Conservation (phyloP, 2,113 vertebrate species). For the Toxotes chatareus region DNA sequence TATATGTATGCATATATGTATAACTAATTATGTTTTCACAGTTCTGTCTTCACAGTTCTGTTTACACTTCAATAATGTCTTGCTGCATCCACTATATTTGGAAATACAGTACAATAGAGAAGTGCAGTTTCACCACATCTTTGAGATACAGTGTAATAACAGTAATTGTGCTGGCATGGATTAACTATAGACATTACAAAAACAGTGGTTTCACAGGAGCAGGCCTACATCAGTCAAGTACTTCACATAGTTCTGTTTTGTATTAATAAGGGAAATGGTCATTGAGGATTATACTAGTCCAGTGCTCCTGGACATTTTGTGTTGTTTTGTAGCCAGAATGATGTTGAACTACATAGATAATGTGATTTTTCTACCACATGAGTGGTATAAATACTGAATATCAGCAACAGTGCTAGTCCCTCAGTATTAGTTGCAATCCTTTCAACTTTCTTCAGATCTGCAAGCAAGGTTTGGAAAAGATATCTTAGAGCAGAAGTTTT, state of each 20-base stretch:
- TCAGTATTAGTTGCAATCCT: neutral
- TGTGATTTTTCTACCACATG: neutral
- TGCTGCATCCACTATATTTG: neutral
- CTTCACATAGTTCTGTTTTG: neutral
- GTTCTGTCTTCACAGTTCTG: neutral
- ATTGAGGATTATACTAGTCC: neutral
- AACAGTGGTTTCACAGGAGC: neutral
- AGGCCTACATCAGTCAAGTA: neutral
- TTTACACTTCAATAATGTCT: neutral
- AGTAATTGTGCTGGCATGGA: too few relatives aligned
- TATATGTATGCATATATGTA: neutral
- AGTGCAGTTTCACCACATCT: neutral
- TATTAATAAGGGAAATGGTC: too few relatives aligned
- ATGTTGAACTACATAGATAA: neutral
- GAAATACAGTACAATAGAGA: slow-evolving; percentile 13
- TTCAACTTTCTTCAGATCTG: neutral
- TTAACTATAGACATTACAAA: neutral
- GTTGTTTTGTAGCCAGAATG: neutral
- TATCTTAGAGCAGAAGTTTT: neutral
- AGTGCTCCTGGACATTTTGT: neutral
- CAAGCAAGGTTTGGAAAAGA: neutral
- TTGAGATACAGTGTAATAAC: neutral
- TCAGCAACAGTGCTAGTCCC: neutral
- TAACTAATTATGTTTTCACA: neutral
- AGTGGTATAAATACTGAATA: neutral